These are phyloP conservation scores for Megalonaias nervosa DNA, from an alignment of 1,140 invertebrate species.

Conservation along the genomic window DNA sequence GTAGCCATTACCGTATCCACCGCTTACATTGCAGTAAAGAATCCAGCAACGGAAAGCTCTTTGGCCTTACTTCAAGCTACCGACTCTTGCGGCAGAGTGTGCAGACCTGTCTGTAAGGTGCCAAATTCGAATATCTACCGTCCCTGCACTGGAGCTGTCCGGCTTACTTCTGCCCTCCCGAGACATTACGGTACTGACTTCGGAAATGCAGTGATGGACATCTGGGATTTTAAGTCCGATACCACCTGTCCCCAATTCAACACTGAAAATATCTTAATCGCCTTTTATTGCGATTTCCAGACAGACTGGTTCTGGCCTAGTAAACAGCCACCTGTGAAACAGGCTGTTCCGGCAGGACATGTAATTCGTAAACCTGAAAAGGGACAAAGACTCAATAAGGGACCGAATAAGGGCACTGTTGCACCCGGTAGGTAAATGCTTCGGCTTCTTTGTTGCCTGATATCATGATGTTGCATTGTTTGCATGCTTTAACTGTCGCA, in stretches of 20 bases:
- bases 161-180: conserved; percentile 40
- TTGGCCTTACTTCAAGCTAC: conserved; percentile 51
- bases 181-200: conserved; percentile 52
- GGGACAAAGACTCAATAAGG: neutral
- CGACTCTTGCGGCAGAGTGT: conserved; percentile 61
- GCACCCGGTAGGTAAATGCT: conserved; percentile 5
- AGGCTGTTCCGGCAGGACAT: conserved; percentile 12
- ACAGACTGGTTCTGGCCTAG: conserved; percentile 53
- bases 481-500: no score
- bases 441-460: neutral
- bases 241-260: conserved; percentile 49
- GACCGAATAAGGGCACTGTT: neutral
- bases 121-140: conserved; percentile 40
- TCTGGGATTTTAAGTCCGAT: conserved; percentile 52
- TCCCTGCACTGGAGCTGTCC: conserved; percentile 51
- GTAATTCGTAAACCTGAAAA: neutral
- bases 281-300: conserved; percentile 62
- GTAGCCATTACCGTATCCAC: conserved; percentile 55
- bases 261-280: conserved; percentile 48
- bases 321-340: no score
- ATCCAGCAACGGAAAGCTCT: conserved; percentile 35
- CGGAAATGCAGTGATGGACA: conserved; percentile 49
- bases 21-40: conserved; percentile 55
- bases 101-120: conserved; percentile 55
- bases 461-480: no score